Conservation (phyloP, 2,888 invertebrate species). For the Amblyjoppa proteus region DNA sequence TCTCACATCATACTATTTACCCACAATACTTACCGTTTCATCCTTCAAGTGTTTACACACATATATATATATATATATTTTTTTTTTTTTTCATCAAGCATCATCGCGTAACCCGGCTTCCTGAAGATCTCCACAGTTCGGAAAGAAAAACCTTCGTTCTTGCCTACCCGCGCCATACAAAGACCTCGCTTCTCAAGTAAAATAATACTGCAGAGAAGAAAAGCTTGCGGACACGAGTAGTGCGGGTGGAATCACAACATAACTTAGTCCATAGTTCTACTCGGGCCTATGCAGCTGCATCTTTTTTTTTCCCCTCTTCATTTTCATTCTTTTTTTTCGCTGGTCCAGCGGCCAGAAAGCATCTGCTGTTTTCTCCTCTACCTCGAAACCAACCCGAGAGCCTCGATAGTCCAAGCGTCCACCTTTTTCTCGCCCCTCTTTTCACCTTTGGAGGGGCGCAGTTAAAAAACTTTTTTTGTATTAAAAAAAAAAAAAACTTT, state of each 20-base stretch:
- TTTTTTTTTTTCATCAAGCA: neutral
- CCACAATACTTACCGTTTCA: neutral
- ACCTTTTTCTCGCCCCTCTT: neutral
- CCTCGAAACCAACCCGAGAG: constrained; percentile 41
- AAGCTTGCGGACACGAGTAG: constrained; percentile 41
- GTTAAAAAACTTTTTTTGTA: too few species aligned
- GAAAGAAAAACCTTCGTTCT: neutral
- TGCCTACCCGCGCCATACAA: neutral
- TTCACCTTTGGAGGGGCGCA: neutral
- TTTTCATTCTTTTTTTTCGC: constrained; percentile 43
- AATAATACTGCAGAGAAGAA: neutral
- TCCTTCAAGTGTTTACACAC: neutral
- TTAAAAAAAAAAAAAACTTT: too few species aligned
- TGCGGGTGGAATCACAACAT: constrained; percentile 71
- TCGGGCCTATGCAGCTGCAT: constrained; percentile 60
- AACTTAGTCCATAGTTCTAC: constrained; percentile 61
- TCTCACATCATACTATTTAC: neutral
- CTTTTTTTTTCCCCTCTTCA: constrained; percentile 31
- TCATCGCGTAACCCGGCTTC: neutral
- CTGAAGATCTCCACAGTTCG: neutral
- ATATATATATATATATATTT: neutral
- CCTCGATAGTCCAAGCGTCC: constrained; percentile 1
- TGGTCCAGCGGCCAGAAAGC: constrained; percentile 57
- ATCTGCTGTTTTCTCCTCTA: constrained; percentile 49
- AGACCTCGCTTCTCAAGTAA: neutral